Evolutionary conservation across 2,797 vertebrate genomes (phyloP).

Genomic region (Simalia tracyae): DNA sequence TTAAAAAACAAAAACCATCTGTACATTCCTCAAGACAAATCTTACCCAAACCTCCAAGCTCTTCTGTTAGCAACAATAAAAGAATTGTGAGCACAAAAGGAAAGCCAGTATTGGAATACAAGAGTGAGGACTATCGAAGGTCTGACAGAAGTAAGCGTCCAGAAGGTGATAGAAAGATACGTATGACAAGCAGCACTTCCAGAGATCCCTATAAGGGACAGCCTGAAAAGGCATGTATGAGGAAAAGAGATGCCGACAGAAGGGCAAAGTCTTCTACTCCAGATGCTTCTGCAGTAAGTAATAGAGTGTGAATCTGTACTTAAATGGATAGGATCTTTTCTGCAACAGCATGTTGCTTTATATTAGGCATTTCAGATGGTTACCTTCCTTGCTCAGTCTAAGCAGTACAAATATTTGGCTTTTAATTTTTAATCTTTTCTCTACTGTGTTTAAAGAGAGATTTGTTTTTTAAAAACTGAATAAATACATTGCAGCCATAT

Average conservation of each 20-base stretch:
- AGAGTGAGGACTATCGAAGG: conserved; percentile 85
- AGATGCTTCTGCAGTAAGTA: conserved; percentile 82
- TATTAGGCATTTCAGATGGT: background rate
- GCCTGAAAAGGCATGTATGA: conserved; percentile 76
- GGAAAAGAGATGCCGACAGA: conserved; percentile 83
- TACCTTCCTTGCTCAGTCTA: background rate
- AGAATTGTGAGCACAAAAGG: conserved; percentile 79
- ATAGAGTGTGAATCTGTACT: conserved; percentile 39
- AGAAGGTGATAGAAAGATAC: conserved; percentile 81
- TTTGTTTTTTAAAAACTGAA: background rate
- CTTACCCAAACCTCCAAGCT: conserved; percentile 80
- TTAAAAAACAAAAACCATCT: conserved; percentile 87
- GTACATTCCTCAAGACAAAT: conserved; percentile 81
- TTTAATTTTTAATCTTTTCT: background rate
- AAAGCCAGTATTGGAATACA: conserved; percentile 79
- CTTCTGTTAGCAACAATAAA: conserved; percentile 82
- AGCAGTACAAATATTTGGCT: background rate
- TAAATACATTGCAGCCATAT: conserved; percentile 62
- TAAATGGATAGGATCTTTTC: background rate
- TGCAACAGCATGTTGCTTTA: background rate
- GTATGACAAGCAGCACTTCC: conserved; percentile 73
- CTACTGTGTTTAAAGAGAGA: background rate
- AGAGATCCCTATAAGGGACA: conserved; percentile 80
- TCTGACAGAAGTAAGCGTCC: conserved; percentile 78
- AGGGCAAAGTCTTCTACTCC: conserved; percentile 82